Base-by-base conservation (phyloP, 2,797 vertebrate species). In the Sorex maritimensis region DNA sequence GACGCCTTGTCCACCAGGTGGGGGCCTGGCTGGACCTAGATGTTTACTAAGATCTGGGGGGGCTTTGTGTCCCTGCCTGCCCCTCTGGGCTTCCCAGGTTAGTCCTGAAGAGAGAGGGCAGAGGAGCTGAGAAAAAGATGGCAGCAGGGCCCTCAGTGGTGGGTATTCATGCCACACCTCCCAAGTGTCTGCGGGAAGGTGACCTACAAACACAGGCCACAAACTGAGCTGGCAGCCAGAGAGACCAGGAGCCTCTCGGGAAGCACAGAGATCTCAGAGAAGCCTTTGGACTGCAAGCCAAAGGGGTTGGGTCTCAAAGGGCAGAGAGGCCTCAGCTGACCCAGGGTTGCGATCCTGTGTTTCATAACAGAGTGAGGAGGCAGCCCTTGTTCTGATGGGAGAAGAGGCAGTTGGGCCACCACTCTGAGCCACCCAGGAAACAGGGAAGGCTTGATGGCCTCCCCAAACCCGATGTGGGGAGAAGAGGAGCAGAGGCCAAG, bases 261-360 rank as follows among this genome's bases (percentile, higher is more conserved):
- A 41, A 24, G 44, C 15, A 4, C 1, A 7, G 65, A 34, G 6
- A 46, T 44, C 83, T 82, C 14, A 4, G 58, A 15, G 52, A 34
- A 30, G 44, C 28, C 77, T 81, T 71, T 19, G 73, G 49, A 61
- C 52, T 88, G 83, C 41, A 52, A 83, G 81, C 61, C 80, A 92
- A 28, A 49, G 0, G 87, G 77, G 84, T 34, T 63, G 63, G 17
- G 73, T 44, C 86, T 74, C 88, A 77, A 58, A 83, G 78, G 61
- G 21, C 86, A 73, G 55, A 63, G 78, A 90, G 58, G 34, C 65
- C 55, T 81, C 44, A 3, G n/a, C 15, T n/a, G 13, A 26, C 65
- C 68, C 46, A 34, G 10, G 74, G 72, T 81, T 55, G 44, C 67
- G 6, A 3, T 15, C 41, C 41, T 23, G 6, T 34, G 2, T 75